Base-by-base conservation (phyloP, 1,140 invertebrate genomes). In the Myzus persicae region DNA sequence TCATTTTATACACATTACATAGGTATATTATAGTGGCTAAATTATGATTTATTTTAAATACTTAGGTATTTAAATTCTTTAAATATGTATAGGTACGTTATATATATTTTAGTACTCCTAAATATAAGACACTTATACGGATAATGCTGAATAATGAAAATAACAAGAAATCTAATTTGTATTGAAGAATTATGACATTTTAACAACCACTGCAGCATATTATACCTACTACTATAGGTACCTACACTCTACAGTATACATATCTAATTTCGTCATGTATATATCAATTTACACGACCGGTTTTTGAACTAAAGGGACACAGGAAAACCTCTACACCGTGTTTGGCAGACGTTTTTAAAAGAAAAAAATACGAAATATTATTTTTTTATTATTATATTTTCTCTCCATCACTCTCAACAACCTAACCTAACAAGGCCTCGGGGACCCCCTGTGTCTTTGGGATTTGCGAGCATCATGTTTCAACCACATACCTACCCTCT, bases 231-330 rank as follows among this genome's bases (percentile, higher is more conserved):
- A 14, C 40, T 14, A 18, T 14, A 46, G 46, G 46, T 46, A 48
- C 46, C 14, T 48, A 85, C 31, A 54, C 24, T 88, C 14, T 48
- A 85, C 31, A 54, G 54, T 88, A 48, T 51, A 89, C 36, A 90
- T 90, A 90, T 90, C 89, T 90, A 67, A 40, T 90, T 90, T 90
- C 89, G 6, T 31, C 26, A n/a, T 38, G 44, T 92, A 82, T 76
- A 82, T 93, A 93, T 93, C 81, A 54, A 93, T 93, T 93, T 93
- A 85, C 91, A 93, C 26, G 91, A 93, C 91, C 91, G 91, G 91
- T 93, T 93, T 85, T 38, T 7, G 51, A 92, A 84, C 67, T 84
- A 51, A 93, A 93, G 91, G 48, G 91, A 93, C 48, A 48, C 36
- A 38, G 36, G 44, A 76, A 76, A 44, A 38, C 46, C 87, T 89